Conservation (phyloP, 2,888 invertebrate species). For the Phanerotoma sp. region DNA sequence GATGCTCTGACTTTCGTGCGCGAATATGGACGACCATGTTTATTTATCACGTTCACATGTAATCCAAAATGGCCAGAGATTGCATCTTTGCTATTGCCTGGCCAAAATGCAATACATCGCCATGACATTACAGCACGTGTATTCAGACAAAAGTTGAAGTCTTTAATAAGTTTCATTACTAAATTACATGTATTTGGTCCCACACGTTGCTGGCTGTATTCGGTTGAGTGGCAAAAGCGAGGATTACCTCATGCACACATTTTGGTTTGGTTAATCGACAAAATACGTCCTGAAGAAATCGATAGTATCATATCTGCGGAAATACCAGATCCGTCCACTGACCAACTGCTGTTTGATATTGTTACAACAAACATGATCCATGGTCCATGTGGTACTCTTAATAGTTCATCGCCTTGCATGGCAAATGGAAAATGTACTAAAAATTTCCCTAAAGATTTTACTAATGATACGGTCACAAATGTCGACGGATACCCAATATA, state of each 20-base stretch:
- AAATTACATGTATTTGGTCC: slow-evolving; percentile 8
- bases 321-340: slow-evolving; percentile 38
- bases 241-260: slow-evolving; percentile 45
- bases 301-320: slow-evolving; percentile 29
- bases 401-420: slow-evolving; percentile 52
- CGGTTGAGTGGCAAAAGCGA: slow-evolving; percentile 43
- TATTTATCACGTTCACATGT: slow-evolving; percentile 19
- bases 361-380: slow-evolving; percentile 47
- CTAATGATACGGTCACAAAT: background rate
- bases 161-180: slow-evolving; percentile 2
- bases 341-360: slow-evolving; percentile 38
- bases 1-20: slow-evolving; percentile 37
- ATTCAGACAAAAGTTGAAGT: background rate
- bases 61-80: slow-evolving; percentile 24
- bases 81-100: background rate
- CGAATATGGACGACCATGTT: slow-evolving; percentile 21
- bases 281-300: slow-evolving; percentile 29
- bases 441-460: slow-evolving; percentile 36
- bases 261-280: slow-evolving; percentile 37
- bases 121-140: slow-evolving; percentile 37
- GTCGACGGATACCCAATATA: slow-evolving; percentile 6
- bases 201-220: slow-evolving; percentile 38
- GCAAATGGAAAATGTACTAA: slow-evolving; percentile 48
- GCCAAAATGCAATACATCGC: slow-evolving; percentile 32
- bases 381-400: slow-evolving; percentile 49